Base-by-base conservation (phyloP, 2,113 vertebrate genomes). In the Bambusicola thoracicus region DNA sequence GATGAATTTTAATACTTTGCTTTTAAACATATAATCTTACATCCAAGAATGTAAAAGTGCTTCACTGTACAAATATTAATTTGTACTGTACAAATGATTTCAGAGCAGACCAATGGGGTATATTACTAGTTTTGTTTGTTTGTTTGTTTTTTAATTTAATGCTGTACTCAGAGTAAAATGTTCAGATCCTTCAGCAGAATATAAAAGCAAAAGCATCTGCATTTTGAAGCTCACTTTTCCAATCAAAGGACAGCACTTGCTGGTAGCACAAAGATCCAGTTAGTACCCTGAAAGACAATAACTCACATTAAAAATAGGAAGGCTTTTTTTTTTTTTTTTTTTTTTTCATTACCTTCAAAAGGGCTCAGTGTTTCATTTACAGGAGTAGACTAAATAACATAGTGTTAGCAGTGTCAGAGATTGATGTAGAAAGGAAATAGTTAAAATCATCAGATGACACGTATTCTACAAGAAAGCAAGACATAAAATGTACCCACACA, bases 61-160 rank as follows among this genome's bases (percentile, higher is more conserved):
- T 81, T 92, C 82, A 81, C 32, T 70, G 13, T 77, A 78, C 67
- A 94, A 89, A 87, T 81, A 92, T 44, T 94, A 92, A 90, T 92
- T 93, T 94, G 21, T 78, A 59, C 68, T 75, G 4, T 66, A 19
- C 41, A 32, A 83, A 87, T 78, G 65, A 89, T 91, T 43, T 74
- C 65, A 40, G 59, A 91, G 72, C 59, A 90, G 73, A 77, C 38
- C 65, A 70, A 80, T 72, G 40, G 91, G 40, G n/a, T 55, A 16
- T 49, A 80, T 89, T 82, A 46, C 7, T 73, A 76, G 34, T 44
- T 51, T 51, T 17, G 22, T n/a, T 44, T 91, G 63, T 70, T 73
- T 15, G 29, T 51, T 44, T 44, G 22, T n/a, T n/a, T n/a, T n/a
- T n/a, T n/a, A n/a, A 82, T 85, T 70, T 49, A 83, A 93, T 36